phyloP scores from a whole-genome alignment of 2,888 invertebrate genomes.

The Andrena marginata region DNA sequence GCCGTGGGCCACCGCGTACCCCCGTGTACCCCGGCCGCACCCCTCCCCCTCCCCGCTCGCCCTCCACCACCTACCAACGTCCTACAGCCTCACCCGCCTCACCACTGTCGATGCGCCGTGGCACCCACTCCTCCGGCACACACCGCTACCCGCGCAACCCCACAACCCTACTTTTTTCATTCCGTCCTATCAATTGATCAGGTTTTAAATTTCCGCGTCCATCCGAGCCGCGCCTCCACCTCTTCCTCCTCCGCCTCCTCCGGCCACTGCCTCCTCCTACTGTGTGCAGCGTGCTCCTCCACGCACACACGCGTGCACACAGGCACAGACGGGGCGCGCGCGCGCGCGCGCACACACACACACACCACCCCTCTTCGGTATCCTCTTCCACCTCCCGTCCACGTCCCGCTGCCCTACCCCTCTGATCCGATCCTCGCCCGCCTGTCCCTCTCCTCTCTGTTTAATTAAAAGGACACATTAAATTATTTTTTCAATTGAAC shows the following conservation, averaged over 20 bases:
- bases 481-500: conserved; percentile 85
- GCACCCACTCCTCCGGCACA: conserved; percentile 63
- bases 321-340: not conserved
- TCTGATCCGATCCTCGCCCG: conserved; percentile 76
- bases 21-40: conserved; percentile 73
- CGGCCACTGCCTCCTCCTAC: conserved; percentile 63
- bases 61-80: conserved; percentile 72
- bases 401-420: conserved; percentile 40
- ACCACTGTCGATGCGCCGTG: conserved; percentile 71
- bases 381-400: conserved; percentile 74
- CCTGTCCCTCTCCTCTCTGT: conserved; percentile 81
- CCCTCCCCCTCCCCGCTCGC: conserved; percentile 59
- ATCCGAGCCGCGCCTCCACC: conserved; percentile 84
- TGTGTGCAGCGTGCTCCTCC: conserved; percentile 41
- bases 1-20: conserved; percentile 69
- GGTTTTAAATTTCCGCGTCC: conserved; percentile 86
- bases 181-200: conserved; percentile 85
- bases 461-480: conserved; percentile 85
- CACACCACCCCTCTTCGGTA: conserved; percentile 49
- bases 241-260: conserved; percentile 80
- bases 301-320: conserved; percentile 66
- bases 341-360: too few relatives aligned
- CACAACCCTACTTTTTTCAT: conserved; percentile 85
- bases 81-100: conserved; percentile 67
- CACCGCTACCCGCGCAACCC: conserved; percentile 77